phyloP scores from a whole-genome alignment of 2,888 invertebrate genomes.

The Tiliacea aurago region DNA sequence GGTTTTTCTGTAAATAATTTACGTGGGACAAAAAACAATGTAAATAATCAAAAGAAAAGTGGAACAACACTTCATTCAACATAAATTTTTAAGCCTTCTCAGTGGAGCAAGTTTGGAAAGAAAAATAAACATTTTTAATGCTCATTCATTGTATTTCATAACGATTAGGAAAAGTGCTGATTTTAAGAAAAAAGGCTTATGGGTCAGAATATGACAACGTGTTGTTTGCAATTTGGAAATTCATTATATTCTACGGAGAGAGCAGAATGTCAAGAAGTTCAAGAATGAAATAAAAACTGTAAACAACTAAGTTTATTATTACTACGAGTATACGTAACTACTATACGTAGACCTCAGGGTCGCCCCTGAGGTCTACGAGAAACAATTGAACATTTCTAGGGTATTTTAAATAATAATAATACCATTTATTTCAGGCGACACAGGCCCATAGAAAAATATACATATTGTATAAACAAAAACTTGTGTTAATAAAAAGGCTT shows the following conservation, averaged over 20 bases:
- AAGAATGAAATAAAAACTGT: not conserved
- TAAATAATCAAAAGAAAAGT: not conserved
- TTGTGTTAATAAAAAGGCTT: too few species aligned
- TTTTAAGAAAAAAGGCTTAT: not conserved
- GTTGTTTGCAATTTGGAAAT: not conserved
- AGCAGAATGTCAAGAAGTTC: not conserved
- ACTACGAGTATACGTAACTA: not conserved
- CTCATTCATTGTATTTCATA: not conserved
- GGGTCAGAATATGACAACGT: not conserved
- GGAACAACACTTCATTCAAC: conserved; percentile 10
- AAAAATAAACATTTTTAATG: not conserved
- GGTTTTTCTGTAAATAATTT: not conserved
- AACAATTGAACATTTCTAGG: not conserved
- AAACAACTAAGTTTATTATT: not conserved
- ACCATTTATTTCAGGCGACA: too few species aligned
- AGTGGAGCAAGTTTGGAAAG: not conserved
- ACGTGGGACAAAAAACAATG: not conserved
- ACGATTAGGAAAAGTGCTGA: not conserved
- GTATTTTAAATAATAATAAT: not conserved
- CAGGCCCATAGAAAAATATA: too few species aligned
- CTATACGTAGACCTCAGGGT: too few species aligned
- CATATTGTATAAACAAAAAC: too few species aligned
- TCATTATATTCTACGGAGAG: not conserved
- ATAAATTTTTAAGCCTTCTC: not conserved
- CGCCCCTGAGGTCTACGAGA: too few species aligned